Conservation (phyloP, 2,888 invertebrate genomes). For the Lasioglossum zephyrum region DNA sequence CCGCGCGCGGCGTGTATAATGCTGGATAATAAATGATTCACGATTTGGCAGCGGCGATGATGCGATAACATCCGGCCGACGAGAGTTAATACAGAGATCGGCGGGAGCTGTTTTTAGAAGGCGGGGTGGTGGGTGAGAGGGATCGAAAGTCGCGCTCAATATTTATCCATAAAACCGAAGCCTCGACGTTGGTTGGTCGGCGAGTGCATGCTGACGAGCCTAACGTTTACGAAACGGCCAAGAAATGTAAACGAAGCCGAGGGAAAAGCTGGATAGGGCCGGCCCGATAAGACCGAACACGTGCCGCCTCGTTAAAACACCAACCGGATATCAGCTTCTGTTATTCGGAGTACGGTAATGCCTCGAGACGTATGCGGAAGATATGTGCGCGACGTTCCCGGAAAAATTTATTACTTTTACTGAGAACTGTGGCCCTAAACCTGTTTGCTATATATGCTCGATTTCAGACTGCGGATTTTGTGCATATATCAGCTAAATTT, state of each 20-base stretch:
- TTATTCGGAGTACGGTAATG: background rate
- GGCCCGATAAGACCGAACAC: conserved; percentile 51
- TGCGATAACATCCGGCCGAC: conserved; percentile 6
- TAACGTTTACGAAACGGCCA: conserved; percentile 44
- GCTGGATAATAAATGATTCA: conserved; percentile 8
- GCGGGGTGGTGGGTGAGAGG: background rate
- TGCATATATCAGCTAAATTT: no score
- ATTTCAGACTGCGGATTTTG: no score
- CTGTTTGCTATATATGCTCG: no score
- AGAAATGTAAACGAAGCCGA: conserved; percentile 41
- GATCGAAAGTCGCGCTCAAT: conserved; percentile 6
- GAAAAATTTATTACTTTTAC: background rate
- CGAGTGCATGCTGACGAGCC: background rate
- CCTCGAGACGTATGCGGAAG: background rate
- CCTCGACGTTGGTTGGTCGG: background rate
- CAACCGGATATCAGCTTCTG: conserved; percentile 60
- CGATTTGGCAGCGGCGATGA: background rate
- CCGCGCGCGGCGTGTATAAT: background rate
- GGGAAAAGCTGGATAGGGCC: conserved; percentile 17
- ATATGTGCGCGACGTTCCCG: no score
- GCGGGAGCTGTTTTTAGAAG: background rate
- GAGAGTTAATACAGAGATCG: conserved; percentile 10
- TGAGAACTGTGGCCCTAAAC: no score
- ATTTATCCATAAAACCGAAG: conserved; percentile 7
- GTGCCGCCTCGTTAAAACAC: conserved; percentile 56